Conservation (phyloP, 2,888 invertebrate species). For the Zeuzera pyrina region DNA sequence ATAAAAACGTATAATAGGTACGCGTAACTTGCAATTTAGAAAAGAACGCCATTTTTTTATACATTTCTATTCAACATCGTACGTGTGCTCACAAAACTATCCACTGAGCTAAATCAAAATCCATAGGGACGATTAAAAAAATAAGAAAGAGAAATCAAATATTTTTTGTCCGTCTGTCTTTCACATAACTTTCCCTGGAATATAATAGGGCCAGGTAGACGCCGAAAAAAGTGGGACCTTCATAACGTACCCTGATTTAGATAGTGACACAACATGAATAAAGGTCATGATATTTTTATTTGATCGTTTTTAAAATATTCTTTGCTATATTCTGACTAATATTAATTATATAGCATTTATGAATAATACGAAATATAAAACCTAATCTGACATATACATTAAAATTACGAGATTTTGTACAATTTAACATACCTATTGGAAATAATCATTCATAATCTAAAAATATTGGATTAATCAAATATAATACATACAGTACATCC, state of each 20-base stretch:
- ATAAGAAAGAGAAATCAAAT: constrained; percentile 47
- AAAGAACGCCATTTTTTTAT: constrained; percentile 33
- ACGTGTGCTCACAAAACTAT: constrained; percentile 49
- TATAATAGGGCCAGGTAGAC: constrained; percentile 59
- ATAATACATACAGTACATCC: too few relatives aligned
- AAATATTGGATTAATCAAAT: too few relatives aligned
- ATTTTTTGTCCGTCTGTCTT: constrained; percentile 51
- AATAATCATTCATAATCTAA: too few relatives aligned
- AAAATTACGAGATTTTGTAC: too few relatives aligned
- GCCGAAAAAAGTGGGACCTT: constrained; percentile 40
- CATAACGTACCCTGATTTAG: constrained; percentile 37
- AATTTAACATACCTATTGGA: too few relatives aligned
- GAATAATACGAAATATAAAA: too few relatives aligned
- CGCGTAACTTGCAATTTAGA: constrained; percentile 48
- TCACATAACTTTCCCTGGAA: constrained; percentile 61
- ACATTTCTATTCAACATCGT: constrained; percentile 25
- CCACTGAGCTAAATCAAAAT: constrained; percentile 54
- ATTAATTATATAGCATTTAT: too few relatives aligned
- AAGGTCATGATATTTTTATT: constrained; percentile 32
- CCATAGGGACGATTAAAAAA: constrained; percentile 41
- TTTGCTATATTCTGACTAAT: too few relatives aligned
- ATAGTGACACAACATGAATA: constrained; percentile 60
- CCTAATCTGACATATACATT: too few relatives aligned
- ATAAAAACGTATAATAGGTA: constrained; percentile 32
- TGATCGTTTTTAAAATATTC: too few relatives aligned